Base-by-base conservation (phyloP, 1,140 invertebrate genomes). In the Caenorhabditis latens region DNA sequence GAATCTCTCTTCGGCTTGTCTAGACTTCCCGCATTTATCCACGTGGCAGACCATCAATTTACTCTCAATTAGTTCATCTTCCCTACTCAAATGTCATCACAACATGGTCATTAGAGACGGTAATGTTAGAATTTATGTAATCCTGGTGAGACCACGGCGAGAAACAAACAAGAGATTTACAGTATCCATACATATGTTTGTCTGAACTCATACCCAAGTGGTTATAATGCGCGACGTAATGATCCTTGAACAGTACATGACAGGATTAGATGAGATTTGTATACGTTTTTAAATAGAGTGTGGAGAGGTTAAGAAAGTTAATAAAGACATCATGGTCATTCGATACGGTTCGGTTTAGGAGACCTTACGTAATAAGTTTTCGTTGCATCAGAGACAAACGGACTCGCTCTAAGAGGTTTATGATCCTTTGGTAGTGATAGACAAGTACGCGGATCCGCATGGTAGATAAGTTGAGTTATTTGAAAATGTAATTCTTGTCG, bases 381-480 rank as follows among this genome's bases (percentile, higher is more conserved):
- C 13, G 71, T 79, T 79, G 71, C 71, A 79, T 79, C 71, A 79
- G 71, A 50, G 46, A 50, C 71, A 79, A 79, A 79, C 71, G 50
- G 9, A 46, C 71, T 53, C 16, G 61, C 40, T 16, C 16, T 71
- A 71, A 71, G 65, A 71, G 65, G 65, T 71, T 71, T 71, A 71
- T 71, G 65, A 71, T 71, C 65, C 40, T 79, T 79, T 79, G 40
- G 46, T 7, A 16, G 42, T 46, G 43, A 46, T 63, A 46, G 43
- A 24, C 71, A 50, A 50, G 46, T 24, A 21, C 53, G 43, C 14
- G 14, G 71, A 79, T 79, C 71, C 71, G 71, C 71, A 43, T 13
- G 53, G 71, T 50, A 79, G 71, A 79, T 79, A 79, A 24, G 21
- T 24, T 71, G 61, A 21, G 57, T 9, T 19, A 11, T 24, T 63